A percentile compares a stretch with the other conserved stretches of the same genome.
Evolutionary conservation across 2,888 invertebrate genomes (phyloP).

Genomic region (Pristionchus exspectatus): DNA sequence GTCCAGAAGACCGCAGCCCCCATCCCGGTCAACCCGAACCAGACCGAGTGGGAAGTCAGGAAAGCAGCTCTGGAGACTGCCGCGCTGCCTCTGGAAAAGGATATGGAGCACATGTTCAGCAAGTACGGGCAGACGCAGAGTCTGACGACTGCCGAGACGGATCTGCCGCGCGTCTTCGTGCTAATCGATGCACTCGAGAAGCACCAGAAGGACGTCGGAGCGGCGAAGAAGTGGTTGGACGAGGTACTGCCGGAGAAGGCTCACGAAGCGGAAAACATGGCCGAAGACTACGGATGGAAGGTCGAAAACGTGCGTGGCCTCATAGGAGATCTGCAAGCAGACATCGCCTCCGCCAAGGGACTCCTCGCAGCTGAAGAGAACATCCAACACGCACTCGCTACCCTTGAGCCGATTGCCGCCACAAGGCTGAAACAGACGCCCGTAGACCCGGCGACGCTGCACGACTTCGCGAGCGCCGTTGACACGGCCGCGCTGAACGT

Average conservation of each 20-base stretch:
- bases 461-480: background rate
- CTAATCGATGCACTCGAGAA: background rate
- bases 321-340: background rate
- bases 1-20: constrained; percentile 22
- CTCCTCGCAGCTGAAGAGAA: background rate
- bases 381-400: background rate
- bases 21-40: background rate
- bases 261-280: constrained; percentile 42
- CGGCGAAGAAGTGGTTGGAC: background rate
- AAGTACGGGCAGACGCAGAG: constrained; percentile 33
- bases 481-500: constrained; percentile 11
- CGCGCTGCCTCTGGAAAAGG: constrained; percentile 19
- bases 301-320: constrained; percentile 21
- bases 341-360: constrained; percentile 24
- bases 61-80: background rate
- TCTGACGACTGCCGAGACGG: constrained; percentile 31
- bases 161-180: background rate
- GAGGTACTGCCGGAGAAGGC: background rate
- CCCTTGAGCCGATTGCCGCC: constrained; percentile 37
- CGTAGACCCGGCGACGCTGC: background rate
- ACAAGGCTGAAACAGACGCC: background rate
- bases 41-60: constrained; percentile 9
- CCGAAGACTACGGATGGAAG: constrained; percentile 27
- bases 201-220: background rate
- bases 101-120: constrained; percentile 16